Evolutionary conservation across 2,797 vertebrate species (phyloP), one percentile per base, ranked within the genome.

Genomic region (Bufotes viridis): DNA sequence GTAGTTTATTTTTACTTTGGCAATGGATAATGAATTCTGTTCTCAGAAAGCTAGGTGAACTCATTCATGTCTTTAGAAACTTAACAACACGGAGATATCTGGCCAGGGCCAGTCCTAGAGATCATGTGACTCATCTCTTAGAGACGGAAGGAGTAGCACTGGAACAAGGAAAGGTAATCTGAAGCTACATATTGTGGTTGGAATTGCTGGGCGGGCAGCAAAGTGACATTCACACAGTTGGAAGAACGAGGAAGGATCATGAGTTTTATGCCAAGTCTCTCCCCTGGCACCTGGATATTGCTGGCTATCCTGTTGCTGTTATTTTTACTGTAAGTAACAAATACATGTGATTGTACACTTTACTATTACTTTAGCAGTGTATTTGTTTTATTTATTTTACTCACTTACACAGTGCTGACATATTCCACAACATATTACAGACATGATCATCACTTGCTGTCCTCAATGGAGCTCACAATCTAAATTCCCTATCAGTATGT

Each of bases 251-350:
- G 10, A 51, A 78, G 74, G 7, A 78, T 24, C 74, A 75, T 78
- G 74, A 53, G 51, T 20, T 55, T 24, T 15, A 53, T 78, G 17
- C 74, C 74, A 55, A 78, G 72, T 55, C n/a, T 78, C 74, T 78
- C 74, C 20, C 22, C 74, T 53, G 74, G 74, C n/a, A 78, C 22
- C 42, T 78, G 49, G 74, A 53, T 75, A 53, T 14, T 78, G n/a
- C 51, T 53, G 51, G 9, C 72, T n/a, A 78, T 55, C 51, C 74
- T 78, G 1, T 53, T 78, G 1, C 74, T 78, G 12, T 78, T 78
- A n/a, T 55, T 78, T 24, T 15, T 78, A 55, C 74, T 78, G 74
- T 78, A 20, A 78, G 74, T 78, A 78, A 15, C 11, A 55, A 76
- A 53, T 76, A 76, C 74, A 76, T 53, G 42, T 49, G 7, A 74